A percentile compares a stretch with the other conserved stretches of the same genome.
Evolutionary conservation across 2,113 vertebrate species (phyloP).

Genomic region (Amphiprion ocellaris): DNA sequence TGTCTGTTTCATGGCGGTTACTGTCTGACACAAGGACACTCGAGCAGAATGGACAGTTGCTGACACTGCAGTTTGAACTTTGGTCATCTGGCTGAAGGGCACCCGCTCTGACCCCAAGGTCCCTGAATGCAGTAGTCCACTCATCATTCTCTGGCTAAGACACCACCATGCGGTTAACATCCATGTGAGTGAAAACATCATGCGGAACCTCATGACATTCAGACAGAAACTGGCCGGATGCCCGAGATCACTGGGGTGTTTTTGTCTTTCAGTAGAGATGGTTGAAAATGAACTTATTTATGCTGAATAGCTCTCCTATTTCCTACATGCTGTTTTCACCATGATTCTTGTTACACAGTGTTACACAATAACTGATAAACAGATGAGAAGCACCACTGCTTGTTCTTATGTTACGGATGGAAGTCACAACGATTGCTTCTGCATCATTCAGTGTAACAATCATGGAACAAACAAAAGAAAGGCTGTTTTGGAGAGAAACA

Average conservation of each 20-base stretch:
- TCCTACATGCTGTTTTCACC: background rate
- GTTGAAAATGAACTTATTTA: no score
- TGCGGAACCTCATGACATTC: slow-evolving; percentile 7
- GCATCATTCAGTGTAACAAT: background rate
- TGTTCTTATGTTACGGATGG: background rate
- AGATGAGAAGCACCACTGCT: background rate
- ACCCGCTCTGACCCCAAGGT: background rate
- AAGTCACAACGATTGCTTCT: background rate
- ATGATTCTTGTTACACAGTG: background rate
- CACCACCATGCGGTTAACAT: slow-evolving; percentile 2
- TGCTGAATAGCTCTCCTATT: no score
- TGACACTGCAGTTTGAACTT: slow-evolving; percentile 36
- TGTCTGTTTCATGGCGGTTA: background rate
- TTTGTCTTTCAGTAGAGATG: background rate
- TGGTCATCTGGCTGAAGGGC: slow-evolving; percentile 30
- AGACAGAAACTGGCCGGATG: background rate
- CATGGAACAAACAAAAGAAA: background rate
- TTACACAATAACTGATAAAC: background rate
- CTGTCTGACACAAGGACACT: slow-evolving; percentile 19
- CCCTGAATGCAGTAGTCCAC: background rate
- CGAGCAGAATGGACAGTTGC: slow-evolving; percentile 30
- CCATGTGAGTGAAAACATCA: slow-evolving; percentile 6
- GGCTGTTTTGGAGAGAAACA: background rate
- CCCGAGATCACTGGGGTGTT: no score
- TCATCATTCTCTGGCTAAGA: slow-evolving; percentile 10